Evolutionary conservation across 2,888 invertebrate genomes (phyloP), one percentile per base, ranked within the genome.

Genomic region (Eupsilia transversa): DNA sequence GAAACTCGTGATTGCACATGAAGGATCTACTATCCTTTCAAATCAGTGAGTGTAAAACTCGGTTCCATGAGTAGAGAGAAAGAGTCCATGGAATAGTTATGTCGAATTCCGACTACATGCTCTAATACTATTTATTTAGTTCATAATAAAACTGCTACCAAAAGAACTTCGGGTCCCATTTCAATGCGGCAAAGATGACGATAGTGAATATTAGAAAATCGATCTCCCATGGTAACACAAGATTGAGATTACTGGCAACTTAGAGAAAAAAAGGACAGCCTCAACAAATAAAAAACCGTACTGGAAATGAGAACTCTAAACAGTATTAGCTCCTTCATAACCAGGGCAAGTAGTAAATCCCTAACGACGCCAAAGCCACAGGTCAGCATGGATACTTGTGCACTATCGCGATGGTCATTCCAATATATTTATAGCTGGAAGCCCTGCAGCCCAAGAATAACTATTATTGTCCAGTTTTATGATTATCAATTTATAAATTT

Each of bases 391-490:
- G 73, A n/a, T 56, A 65, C 60, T 71, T 57, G 64, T 57, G 56
- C 57, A 56, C 52, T 83, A 79, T 81, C 80, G 67, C 64, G 84
- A 81, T 81, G 71, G 59, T 71, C 70, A 83, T 79, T 71, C 56
- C 56, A 80, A 78, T 73, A 81, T 84, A 83, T 81, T 81, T 79
- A 79, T 71, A 74, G 80, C 57, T 73, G 27, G 46, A 52, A 83
- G 59, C 79, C 54, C 56, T 54, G 23, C 46, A 71, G 71, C 57
- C 30, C 49, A 64, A 63, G 66, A 83, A 60, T 68, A 49, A 79
- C 64, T 60, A 72, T 83, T 77, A 69, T 78, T 78, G 64, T 57
- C 67, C 78, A 72, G 78, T 72, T 78, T 79, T 79, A 78, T 69
- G 72, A 66, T 72, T 72, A 80, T 79, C 66, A 83, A 72, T 72